Evolutionary conservation across 2,113 vertebrate species (phyloP), one percentile per base, ranked within the genome.

Genomic region (Xiphorhynchus elegans): DNA sequence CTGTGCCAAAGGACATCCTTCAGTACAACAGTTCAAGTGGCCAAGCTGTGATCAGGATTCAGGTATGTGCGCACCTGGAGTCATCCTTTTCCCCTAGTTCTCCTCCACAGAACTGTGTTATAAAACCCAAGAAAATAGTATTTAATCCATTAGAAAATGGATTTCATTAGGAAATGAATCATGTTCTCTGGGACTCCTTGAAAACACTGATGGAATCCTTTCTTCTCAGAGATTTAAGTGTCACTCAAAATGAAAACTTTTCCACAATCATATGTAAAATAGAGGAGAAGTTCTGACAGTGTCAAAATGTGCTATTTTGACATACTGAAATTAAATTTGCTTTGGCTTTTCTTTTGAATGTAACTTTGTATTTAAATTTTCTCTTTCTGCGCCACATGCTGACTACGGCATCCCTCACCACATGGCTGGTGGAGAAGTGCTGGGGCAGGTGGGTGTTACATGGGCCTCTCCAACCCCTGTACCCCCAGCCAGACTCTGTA

Each of bases 351-450:
- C 3, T 52, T 92, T 64, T 37, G 10, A 15, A 35, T 39, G 10
- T 10, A 29, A 76, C 20, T 73, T 60, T 15, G 37, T 18, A 73
- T 68, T 80, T 53, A 35, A 47, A 40, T 58, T 37, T 86, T 63
- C 35, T 58, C 17, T 84, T 62, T 37, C 21, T 59, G 9, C 50
- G 49, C n/a, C 58, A 17, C 35, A 31, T 5, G 3, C 35, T 78
- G 42, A 9, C 23, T 0, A 0, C 47, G 47, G 8, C 44, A 67
- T 17, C 13, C 37, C n/a, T 17, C 1, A 1, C 17, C 13, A 59
- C 10, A 7, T 1, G 5, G 24, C n/a, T 77, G 55, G 3, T n/a
- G 10, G 16, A 64, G 19, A 16, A 37, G 6, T 9, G 3, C 37
- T 69, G 37, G 49, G 18, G 9, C 21, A 31, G 4, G 35, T 44